phyloP scores from a whole-genome alignment of 1,140 invertebrate genomes.

The Pseudobourletiella spinata region DNA sequence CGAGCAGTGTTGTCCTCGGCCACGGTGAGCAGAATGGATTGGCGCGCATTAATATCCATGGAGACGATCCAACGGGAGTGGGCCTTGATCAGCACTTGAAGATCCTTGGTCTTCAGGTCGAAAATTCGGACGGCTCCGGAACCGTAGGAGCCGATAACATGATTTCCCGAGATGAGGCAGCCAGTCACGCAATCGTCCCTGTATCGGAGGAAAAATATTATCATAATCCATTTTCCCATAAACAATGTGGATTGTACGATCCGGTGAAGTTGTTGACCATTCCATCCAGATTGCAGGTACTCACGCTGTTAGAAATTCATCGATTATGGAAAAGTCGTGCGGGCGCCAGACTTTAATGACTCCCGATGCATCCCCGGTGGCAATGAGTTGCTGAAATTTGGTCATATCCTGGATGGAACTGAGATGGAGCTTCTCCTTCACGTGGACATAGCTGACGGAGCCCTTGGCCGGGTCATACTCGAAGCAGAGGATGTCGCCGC shows the following conservation, averaged over 20 bases:
- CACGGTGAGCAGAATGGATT: constrained; percentile 16
- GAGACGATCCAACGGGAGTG: constrained; percentile 27
- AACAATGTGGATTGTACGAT: background rate
- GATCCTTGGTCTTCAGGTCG: constrained; percentile 10
- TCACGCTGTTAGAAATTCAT: background rate
- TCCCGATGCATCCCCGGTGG: constrained; percentile 14
- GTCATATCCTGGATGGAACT: constrained; percentile 6
- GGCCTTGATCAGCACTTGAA: constrained; percentile 13
- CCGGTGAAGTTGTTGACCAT: background rate
- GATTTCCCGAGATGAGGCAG: constrained; percentile 11
- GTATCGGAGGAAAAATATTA: too few species aligned
- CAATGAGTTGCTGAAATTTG: background rate
- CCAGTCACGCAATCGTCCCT: constrained; percentile 24
- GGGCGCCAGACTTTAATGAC: constrained; percentile 11
- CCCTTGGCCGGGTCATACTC: background rate
- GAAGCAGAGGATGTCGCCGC: constrained; percentile 21
- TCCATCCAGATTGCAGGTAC: background rate
- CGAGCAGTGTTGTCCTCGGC: constrained; percentile 21
- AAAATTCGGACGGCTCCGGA: constrained; percentile 22
- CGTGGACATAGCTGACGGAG: background rate
- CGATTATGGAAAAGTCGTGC: constrained; percentile 1
- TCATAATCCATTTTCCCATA: background rate
- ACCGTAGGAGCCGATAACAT: constrained; percentile 13
- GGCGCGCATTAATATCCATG: constrained; percentile 13
- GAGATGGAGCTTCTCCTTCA: background rate